phyloP scores from a whole-genome alignment of 2,888 invertebrate genomes.

The Tachina grossa region DNA sequence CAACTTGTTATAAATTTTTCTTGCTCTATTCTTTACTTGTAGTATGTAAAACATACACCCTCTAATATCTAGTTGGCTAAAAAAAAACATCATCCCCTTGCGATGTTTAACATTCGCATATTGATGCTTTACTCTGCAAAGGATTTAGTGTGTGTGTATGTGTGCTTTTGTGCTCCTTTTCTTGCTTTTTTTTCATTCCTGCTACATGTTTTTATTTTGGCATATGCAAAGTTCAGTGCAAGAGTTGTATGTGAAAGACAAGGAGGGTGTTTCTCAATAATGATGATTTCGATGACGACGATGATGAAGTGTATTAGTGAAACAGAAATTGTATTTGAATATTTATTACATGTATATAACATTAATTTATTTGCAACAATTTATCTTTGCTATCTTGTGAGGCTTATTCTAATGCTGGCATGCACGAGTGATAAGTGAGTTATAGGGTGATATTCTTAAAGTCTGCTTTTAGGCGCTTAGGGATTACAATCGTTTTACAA shows the following conservation, averaged over 20 bases:
- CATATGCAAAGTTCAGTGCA: conserved; percentile 60
- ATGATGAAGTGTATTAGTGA: conserved; percentile 8
- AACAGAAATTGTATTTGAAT: conserved; percentile 68
- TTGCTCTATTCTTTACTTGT: not conserved
- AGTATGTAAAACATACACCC: conserved; percentile 38
- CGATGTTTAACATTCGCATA: conserved; percentile 38
- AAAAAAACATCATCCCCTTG: conserved; percentile 38
- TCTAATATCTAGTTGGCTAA: conserved; percentile 23
- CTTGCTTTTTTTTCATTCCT: not conserved
- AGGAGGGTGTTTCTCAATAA: not conserved
- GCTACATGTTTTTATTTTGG: conserved; percentile 25
- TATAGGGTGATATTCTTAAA: not conserved
- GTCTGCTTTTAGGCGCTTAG: not conserved
- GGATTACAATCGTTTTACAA: no score
- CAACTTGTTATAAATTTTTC: conserved; percentile 28
- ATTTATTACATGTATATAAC: conserved; percentile 79
- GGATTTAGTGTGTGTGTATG: conserved; percentile 9
- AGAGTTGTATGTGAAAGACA: not conserved
- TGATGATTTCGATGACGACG: conserved; percentile 22
- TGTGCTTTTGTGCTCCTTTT: conserved; percentile 10
- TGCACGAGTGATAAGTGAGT: no score
- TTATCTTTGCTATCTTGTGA: conserved; percentile 73
- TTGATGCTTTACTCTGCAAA: conserved; percentile 17
- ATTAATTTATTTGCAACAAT: conserved; percentile 80
- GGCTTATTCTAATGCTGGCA: not conserved